Percentiles rank a stretch among this genome's conserved stretches.
Conservation (phyloP, 2,113 vertebrate genomes). For the Aythya baeri region DNA sequence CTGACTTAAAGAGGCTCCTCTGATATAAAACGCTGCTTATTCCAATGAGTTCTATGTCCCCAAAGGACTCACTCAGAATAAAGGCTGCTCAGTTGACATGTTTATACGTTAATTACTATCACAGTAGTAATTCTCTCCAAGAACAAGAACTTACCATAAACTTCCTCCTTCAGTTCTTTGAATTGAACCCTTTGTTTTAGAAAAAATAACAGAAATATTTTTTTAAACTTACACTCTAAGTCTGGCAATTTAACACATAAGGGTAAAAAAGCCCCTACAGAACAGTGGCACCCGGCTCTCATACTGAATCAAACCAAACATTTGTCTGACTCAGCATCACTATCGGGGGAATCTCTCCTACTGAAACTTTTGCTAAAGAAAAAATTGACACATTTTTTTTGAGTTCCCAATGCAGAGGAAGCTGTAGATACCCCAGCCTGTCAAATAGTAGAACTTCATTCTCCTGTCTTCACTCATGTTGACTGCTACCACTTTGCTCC, state of each 20-base stretch:
- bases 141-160: neutral
- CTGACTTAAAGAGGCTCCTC: neutral
- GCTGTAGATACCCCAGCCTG: conserved; percentile 85
- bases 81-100: neutral
- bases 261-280: neutral
- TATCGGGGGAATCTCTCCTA: neutral
- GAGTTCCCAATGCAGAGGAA: neutral
- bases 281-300: fast-evolving
- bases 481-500: conserved; percentile 92
- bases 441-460: conserved; percentile 87
- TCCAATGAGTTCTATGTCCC: neutral
- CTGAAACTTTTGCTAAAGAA: neutral
- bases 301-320: neutral
- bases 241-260: neutral
- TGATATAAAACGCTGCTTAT: neutral
- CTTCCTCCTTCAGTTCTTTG: neutral
- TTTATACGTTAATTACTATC: neutral
- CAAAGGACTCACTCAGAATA: neutral
- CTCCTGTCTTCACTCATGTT: conserved; percentile 86
- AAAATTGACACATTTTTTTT: neutral
- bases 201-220: neutral
- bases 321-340: neutral
- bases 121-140: neutral
- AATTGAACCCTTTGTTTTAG: neutral
- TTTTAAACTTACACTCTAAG: neutral